phyloP scores from a whole-genome alignment of 2,113 vertebrate genomes.

The Salminus brasiliensis region DNA sequence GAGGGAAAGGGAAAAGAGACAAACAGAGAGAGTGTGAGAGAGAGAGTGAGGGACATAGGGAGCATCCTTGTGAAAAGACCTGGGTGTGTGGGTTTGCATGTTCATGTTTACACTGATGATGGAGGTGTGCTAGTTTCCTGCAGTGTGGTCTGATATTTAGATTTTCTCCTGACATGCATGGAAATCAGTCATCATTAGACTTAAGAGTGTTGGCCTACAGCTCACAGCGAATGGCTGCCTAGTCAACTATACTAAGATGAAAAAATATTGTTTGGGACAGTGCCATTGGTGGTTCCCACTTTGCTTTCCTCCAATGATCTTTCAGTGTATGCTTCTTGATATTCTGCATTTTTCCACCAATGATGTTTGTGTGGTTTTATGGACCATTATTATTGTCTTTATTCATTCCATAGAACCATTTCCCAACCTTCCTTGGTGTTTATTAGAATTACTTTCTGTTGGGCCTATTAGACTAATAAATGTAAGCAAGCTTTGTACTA shows the following conservation, averaged over 20 bases:
- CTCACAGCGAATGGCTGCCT: background rate
- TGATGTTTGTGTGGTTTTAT: no score
- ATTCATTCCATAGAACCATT: no score
- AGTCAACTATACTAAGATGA: background rate
- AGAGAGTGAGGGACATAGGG: background rate
- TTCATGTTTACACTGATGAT: conserved; percentile 16
- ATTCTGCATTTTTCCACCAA: no score
- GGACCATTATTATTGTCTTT: no score
- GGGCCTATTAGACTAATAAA: no score
- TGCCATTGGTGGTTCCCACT: no score
- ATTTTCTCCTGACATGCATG: conserved; percentile 10
- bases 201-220: background rate
- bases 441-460: no score
- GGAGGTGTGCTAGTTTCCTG: conserved; percentile 19
- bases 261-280: no score
- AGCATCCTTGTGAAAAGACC: background rate
- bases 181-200: conserved; percentile 11
- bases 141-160: background rate
- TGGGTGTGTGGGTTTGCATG: conserved; percentile 26
- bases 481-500: no score
- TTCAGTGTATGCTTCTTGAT: no score
- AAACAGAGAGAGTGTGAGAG: background rate
- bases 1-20: background rate
- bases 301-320: no score
- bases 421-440: no score